phyloP scores from a whole-genome alignment of 2,113 vertebrate species.

The Erythrocercus mccallii region DNA sequence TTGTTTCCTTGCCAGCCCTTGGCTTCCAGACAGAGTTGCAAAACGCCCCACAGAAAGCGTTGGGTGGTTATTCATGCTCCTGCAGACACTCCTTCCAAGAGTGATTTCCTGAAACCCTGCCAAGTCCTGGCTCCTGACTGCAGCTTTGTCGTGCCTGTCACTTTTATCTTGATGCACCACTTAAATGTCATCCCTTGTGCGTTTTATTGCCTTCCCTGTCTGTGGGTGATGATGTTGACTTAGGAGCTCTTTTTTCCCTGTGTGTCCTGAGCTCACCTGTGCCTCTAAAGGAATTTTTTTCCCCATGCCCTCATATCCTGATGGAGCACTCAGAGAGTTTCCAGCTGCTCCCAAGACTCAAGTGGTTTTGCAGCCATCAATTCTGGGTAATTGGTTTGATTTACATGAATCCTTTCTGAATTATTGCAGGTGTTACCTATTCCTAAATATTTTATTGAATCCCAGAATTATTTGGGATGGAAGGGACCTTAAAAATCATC shows the following conservation, averaged over 20 bases:
- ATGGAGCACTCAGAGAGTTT: neutral
- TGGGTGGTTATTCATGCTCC: neutral
- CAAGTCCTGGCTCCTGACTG: neutral
- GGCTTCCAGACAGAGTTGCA: neutral
- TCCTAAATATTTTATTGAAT: neutral
- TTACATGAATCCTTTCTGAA: neutral
- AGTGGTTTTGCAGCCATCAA: neutral
- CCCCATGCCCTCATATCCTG: accelerated
- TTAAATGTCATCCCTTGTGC: neutral
- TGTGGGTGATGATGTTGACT: neutral
- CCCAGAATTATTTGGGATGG: neutral
- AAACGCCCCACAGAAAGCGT: neutral
- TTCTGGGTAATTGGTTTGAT: accelerated
- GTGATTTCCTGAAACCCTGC: neutral
- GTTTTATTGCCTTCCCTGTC: neutral
- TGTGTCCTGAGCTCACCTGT: accelerated
- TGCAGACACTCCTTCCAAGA: neutral
- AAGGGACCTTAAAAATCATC: neutral
- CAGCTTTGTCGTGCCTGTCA: neutral
- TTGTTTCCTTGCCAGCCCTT: neutral
- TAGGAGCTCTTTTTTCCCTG: neutral
- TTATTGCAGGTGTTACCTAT: accelerated
- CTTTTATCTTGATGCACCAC: neutral
- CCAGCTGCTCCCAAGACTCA: neutral
- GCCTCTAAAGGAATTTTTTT: neutral